Base-by-base conservation (phyloP, 1,140 invertebrate species). In the Pogonus chalceus region DNA sequence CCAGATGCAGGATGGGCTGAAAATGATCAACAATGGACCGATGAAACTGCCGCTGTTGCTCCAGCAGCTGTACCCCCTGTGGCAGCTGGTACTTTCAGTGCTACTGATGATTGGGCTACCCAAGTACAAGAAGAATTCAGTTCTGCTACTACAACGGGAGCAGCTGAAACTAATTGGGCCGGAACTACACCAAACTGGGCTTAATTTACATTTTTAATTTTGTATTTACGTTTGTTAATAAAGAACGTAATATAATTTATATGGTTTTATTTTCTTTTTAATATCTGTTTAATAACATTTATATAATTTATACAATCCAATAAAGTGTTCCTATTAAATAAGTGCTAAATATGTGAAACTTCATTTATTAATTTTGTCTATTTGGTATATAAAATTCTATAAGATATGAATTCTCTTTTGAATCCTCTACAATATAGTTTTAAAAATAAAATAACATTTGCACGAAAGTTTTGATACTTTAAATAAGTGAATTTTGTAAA, bases 41-140 rank as follows among this genome's bases (percentile, higher is more conserved):
- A 63, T 53, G 58, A 62, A 2, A 31, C 52, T 21, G 56, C 60
- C 18, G 53, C 59, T 18, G 53, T 52, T 9, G 14, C 62, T 2
- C 20, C 56, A 2, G 47, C 37, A 12, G 26, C 14, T 31, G 26
- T 14, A 31, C 4, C 4, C 14, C 4, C 39, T 16, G 14, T 18
- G 2, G 39, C 9, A 16, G 47, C 47, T 9, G 47, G 20, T n/a
- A 23, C 12, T 1, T 35, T 54, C 43, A 7, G 49, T 9, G 43
- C 60, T 9, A 55, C 58, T 23, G 62, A 64, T 10, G 65, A 69
- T 56, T 69, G 67, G 67, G 67, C 67, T 9, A 51, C 57, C 9
- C 62, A 68, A 57, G 64, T 65, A 1, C 20, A 49, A 24, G 20
- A 23, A 18, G 20, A 21, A 49, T 22, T 14, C 7, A 23, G 12